phyloP scores from a whole-genome alignment of 1,140 invertebrate species.

The Drosophila busckii region DNA sequence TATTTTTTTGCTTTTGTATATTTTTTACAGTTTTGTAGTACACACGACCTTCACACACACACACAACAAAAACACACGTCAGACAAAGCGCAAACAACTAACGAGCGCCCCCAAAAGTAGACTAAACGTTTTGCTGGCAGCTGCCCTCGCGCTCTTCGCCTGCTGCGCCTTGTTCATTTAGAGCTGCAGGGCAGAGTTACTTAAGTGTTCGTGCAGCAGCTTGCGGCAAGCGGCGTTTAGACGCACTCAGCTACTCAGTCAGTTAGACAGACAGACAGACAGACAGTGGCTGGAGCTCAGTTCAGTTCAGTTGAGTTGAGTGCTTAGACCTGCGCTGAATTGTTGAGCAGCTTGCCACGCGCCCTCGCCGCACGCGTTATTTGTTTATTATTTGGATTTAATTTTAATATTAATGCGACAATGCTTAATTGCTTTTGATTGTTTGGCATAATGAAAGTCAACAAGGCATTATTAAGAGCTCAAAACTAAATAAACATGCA shows the following conservation, averaged over 20 bases:
- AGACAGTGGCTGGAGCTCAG: constrained; percentile 19
- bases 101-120: constrained; percentile 38
- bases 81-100: constrained; percentile 45
- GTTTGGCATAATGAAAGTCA: constrained; percentile 1
- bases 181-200: constrained; percentile 32
- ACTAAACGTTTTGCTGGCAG: constrained; percentile 58
- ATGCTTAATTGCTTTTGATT: constrained; percentile 47
- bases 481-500: too few relatives aligned
- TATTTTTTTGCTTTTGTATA: too few relatives aligned
- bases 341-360: constrained; percentile 23
- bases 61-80: constrained; percentile 12
- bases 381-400: constrained; percentile 50
- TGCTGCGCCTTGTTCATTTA: constrained; percentile 41
- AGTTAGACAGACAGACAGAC: constrained; percentile 22
- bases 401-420: constrained; percentile 62
- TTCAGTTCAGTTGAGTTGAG: constrained; percentile 35
- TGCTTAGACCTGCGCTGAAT: constrained; percentile 55
- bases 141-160: constrained; percentile 3
- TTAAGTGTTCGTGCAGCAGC: constrained; percentile 58
- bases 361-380: constrained; percentile 31
- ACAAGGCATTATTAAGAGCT: too few relatives aligned
- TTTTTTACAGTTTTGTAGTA: constrained; percentile 31
- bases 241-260: constrained; percentile 34
- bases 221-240: constrained; percentile 12
- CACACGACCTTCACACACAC: constrained; percentile 58